Evolutionary conservation across 2,888 invertebrate species (phyloP), one percentile per base, ranked within the genome.

Genomic region (Quadriops clusia): DNA sequence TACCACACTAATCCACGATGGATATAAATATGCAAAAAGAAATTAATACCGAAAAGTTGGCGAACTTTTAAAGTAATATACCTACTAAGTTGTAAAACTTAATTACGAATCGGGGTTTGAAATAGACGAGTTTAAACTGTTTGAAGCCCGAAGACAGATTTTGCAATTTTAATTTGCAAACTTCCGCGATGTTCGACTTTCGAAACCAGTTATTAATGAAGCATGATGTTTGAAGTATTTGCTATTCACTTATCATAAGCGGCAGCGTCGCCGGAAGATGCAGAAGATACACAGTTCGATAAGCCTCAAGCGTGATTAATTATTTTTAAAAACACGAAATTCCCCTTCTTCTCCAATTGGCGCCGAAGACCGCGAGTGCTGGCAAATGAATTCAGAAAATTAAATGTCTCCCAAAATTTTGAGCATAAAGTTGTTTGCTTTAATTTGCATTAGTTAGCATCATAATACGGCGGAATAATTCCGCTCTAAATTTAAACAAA

Each of bases 101-200:
- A 48, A 49, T 49, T 49, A 49, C 44, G 42, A 46, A 46, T 42
- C 42, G 39, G 42, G 39, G 41, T 40, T 45, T 42, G 42, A 46
- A 47, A 47, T 47, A 46, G 47, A 46, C 43, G 40, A 49, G 45
- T 43, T 42, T 46, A 47, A 50, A 46, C 47, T 45, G 47, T 47
- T 49, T 46, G 45, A 44, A 41, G 42, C 42, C 39, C 40, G 46
- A 44, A 49, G 47, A 48, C 49, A 47, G 46, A 50, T 50, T 50
- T 50, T 49, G 49, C 46, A 49, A 50, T 50, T 50, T 50, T 50
- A 50, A 50, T 50, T 50, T 43, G 40, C 42, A 42, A 50, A 50
- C 47, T 49, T 49, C 43, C 36, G 33, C 32, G 42, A 47, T 45
- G 46, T 39, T 48, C 42, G 43, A 42, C 40, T 46, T 43, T 41